Evolutionary conservation across 2,888 invertebrate species (phyloP).

Genomic region (Cosmopolites sordidus): DNA sequence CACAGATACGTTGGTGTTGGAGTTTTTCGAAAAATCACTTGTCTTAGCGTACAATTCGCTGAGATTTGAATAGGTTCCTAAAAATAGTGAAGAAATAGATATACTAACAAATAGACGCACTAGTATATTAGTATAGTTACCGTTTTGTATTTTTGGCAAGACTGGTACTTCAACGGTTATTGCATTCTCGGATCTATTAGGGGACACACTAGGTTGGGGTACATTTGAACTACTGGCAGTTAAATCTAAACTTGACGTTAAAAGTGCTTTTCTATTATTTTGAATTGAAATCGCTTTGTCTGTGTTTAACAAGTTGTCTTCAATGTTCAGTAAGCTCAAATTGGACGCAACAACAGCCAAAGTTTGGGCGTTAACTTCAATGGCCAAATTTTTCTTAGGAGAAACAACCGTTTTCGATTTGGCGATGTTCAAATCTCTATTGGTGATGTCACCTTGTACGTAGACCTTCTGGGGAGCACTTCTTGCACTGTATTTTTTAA

Average conservation of each 20-base stretch:
- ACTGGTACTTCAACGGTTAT: conserved; percentile 13
- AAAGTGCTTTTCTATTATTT: background rate
- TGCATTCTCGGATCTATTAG: conserved; percentile 44
- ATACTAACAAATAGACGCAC: background rate
- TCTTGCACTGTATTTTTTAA: conserved; percentile 18
- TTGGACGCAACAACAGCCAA: conserved; percentile 21
- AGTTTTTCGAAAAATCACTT: conserved; percentile 30
- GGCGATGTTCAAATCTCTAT: conserved; percentile 31
- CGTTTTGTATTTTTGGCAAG: conserved; percentile 46
- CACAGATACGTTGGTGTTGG: conserved; percentile 17
- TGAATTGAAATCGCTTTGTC: conserved; percentile 17
- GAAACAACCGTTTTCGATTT: conserved; percentile 30
- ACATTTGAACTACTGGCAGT: conserved; percentile 2
- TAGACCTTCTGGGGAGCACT: background rate
- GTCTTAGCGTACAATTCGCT: conserved; percentile 31
- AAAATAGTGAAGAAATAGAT: conserved; percentile 1
- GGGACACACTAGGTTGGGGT: conserved; percentile 35
- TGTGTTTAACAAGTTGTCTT: conserved; percentile 4
- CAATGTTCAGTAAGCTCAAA: conserved; percentile 26
- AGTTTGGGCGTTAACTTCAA: conserved; percentile 18
- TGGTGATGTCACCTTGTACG: conserved; percentile 30
- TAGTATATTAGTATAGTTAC: conserved; percentile 19
- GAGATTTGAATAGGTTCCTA: conserved; percentile 30
- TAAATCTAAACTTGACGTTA: background rate
- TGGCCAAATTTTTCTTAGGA: conserved; percentile 31